Evolutionary conservation across 2,797 vertebrate genomes (phyloP), one percentile per base, ranked within the genome.

Genomic region (Tamandua tetradactyla): DNA sequence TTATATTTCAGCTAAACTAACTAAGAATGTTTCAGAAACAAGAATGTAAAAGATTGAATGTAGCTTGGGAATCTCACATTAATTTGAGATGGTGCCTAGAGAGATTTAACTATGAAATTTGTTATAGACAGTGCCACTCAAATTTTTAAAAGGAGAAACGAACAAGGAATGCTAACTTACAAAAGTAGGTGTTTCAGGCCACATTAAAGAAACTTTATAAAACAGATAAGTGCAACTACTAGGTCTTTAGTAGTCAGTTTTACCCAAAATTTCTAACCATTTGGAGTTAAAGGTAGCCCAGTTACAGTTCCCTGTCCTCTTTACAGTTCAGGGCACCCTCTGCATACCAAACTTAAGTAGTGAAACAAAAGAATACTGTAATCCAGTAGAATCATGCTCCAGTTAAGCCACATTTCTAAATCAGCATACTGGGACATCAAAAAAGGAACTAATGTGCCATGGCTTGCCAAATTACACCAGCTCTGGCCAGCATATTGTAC

Each of bases 401-500:
- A 72, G 75, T 90, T 78, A 76, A 91, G 17, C 37, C 44, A 55
- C 15, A 4, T 75, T 96, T 86, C 76, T 83, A 87, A 83, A 93
- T 85, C 40, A 75, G 62, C n/a, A 52, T 83, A 22, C 18, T 68
- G 44, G 15, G 64, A 81, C 37, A 32, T 71, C 72, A 57, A 49
- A 95, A 94, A 55, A 23, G 57, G 14, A 84, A 57, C 13, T 66
- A 59, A 27, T 35, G 4, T 89, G 71, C 49, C 75, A 27, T 23
- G 49, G 75, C 22, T 59, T 11, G 55, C 47, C 64, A 62, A 84
- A 68, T 23, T 52, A 17, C 64, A n/a, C 40, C 35, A 69, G 40
- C 52, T 85, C 42, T 71, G 92, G 79, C 44, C 22, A 27, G 18
- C 30, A 80, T 3, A 76, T 68, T 11, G 3, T 15, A 84, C 32